Base-by-base conservation (phyloP, 2,113 vertebrate species). In the Engraulis encrasicolus region DNA sequence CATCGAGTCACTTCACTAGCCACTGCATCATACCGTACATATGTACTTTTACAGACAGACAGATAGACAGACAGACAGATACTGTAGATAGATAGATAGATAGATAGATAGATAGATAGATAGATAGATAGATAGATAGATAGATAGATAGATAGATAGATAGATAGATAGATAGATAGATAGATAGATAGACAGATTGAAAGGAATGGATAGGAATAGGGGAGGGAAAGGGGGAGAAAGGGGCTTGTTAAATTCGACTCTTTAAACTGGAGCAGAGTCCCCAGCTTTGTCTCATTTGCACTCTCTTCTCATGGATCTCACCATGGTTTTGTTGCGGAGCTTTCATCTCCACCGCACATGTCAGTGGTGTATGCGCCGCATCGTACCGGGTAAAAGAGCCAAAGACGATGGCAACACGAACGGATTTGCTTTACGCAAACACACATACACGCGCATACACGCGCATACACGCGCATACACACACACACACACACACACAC, bases 341-440 rank as follows among this genome's bases (percentile, higher is more conserved):
- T 85, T 86, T 83, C 50, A 40, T 48, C 38, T 83, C 20, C 80
- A 79, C 81, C 49, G 18, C 6, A 23, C 12, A 45, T 71, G 71
- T 84, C 85, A 88, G 49, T 82, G 5, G 0, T 45, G 12, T 78
- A 23, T 27, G 1, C 23, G 58, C n/a, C n/a, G n/a, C n/a, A n/a
- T n/a, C n/a, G n/a, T n/a, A n/a, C n/a, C n/a, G 83, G 79, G 85
- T 78, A 81, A 81, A 61, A 19, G 31, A 52, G 54, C 78, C 31
- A 49, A 81, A 49, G 50, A 88, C 81, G 45, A 38, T 82, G 78
- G 38, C 34, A 85, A 81, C 86, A 74, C 84, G 77, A 88, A 86
- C 50, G 78, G 6, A 15, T 48, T 14, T 50, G 84, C 79, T 88
- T 27, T 71, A 54, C 82, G 11, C 66, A 1, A 17, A 17, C 52